Evolutionary conservation across 2,888 invertebrate genomes (phyloP).

Genomic region (Idaea aversata): DNA sequence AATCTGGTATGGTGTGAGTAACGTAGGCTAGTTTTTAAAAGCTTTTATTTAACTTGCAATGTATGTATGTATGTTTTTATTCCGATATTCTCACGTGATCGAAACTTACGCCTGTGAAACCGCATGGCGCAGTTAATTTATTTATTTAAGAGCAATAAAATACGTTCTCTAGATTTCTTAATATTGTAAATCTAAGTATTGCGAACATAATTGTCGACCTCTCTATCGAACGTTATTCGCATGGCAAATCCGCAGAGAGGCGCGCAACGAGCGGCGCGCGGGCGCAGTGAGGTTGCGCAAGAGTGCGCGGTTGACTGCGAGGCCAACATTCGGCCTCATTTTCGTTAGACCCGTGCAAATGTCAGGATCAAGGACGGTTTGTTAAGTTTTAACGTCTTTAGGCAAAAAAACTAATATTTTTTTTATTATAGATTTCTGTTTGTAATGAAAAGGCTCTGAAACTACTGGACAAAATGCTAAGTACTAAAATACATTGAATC

Average conservation of each 20-base stretch:
- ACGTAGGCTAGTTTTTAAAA: too few species aligned
- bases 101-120: too few species aligned
- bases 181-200: neutral
- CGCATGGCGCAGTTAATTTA: too few species aligned
- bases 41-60: too few species aligned
- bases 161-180: neutral
- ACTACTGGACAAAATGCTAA: too few species aligned
- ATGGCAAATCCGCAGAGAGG: neutral
- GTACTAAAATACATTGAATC: too few species aligned
- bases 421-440: neutral
- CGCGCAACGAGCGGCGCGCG: slow-evolving; percentile 30
- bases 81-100: too few species aligned
- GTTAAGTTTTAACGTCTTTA: slow-evolving; percentile 24
- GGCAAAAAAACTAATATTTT: neutral
- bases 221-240: neutral
- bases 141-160: neutral
- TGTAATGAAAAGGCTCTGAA: neutral
- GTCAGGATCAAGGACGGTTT: slow-evolving; percentile 67
- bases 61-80: too few species aligned
- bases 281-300: slow-evolving; percentile 29
- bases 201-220: neutral
- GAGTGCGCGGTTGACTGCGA: slow-evolving; percentile 40
- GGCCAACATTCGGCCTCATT: slow-evolving; percentile 61
- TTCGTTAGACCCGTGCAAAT: slow-evolving; percentile 51
- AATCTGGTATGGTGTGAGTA: too few species aligned